Percentiles rank a stretch among this genome's conserved stretches.
These are phyloP conservation scores for Microtus montanus DNA, from an alignment of 2,113 vertebrate genomes.

Conservation along the genomic window DNA sequence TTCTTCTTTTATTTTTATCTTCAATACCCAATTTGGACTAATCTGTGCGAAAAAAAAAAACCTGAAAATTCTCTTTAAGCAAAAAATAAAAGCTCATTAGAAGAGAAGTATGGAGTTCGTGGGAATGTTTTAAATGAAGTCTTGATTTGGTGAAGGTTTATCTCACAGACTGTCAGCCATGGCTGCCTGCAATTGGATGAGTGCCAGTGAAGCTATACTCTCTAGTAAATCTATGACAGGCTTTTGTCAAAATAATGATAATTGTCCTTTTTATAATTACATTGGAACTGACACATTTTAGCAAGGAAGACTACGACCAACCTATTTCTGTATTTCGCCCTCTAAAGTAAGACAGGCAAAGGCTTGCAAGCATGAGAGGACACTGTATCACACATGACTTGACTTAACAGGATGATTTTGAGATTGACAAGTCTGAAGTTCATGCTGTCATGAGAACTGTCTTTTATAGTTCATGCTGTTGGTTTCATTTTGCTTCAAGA, in stretches of 20 bases:
- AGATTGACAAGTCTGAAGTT: constrained; percentile 61
- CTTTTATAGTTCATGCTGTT: constrained; percentile 47
- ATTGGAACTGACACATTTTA: constrained; percentile 38
- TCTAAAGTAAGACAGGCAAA: neutral
- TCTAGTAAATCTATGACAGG: constrained; percentile 37
- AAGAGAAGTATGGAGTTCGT: neutral
- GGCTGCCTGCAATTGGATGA: neutral
- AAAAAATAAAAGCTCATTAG: neutral
- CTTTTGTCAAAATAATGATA: constrained; percentile 64
- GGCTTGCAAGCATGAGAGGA: constrained; percentile 2
- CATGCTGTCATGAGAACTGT: constrained; percentile 27
- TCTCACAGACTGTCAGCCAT: neutral
- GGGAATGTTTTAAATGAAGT: neutral
- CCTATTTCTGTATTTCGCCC: constrained; percentile 45
- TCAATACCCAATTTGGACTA: neutral
- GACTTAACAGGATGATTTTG: constrained; percentile 60
- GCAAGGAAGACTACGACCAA: constrained; percentile 1
- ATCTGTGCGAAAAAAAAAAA: neutral
- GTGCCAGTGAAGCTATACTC: neutral
- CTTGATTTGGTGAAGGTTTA: constrained; percentile 32
- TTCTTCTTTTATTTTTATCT: neutral
- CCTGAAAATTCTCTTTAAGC: neutral
- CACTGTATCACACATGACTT: constrained; percentile 36
- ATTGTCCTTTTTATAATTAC: constrained; percentile 58
- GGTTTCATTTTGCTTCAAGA: constrained; percentile 53